Evolutionary conservation across 2,888 invertebrate species (phyloP), one percentile per base, ranked within the genome.

Genomic region (Amphipyra berbera): DNA sequence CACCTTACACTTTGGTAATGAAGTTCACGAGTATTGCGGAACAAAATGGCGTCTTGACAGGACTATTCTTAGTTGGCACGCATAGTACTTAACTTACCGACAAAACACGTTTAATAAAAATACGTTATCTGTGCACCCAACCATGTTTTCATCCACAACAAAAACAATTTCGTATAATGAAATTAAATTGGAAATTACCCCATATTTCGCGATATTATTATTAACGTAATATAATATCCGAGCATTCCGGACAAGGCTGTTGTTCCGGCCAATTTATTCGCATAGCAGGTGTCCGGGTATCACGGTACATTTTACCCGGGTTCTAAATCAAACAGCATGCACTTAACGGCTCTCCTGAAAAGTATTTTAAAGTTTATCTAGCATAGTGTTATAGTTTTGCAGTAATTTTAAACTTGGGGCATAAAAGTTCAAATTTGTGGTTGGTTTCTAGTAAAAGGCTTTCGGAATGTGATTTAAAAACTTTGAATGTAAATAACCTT

Each of bases 201-300:
- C 62, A 57, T 73, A 76, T 70, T 75, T 67, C 59, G 71, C 70
- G 52, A 68, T 82, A 77, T 83, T 78, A 84, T 82, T 82, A n/a
- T 80, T 63, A 79, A 69, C 74, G 71, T 65, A 69, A 80, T 73
- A 76, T 78, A 75, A 74, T 79, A 68, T 76, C 78, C 74, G 67
- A 70, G 49, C 56, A 62, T 30, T 47, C 42, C 54, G 65, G 50
- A 14, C 38, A 15, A 42, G 53, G 53, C 42, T 72, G 63, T 68
- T 81, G 78, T 79, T 75, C 80, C 74, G 70, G 75, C 68, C 84
- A 86, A 88, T 90, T 90, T 90, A 89, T 88, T 84, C 82, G 81
- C 84, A 70, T 82, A 82, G 88, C 89, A 88, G 88, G 90, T 89
- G 90, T 82, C 73, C 77, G 68, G 74, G 68, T 70, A 72, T 54